Evolutionary conservation across 2,797 vertebrate genomes (phyloP).

Genomic region (Staurois parvus): DNA sequence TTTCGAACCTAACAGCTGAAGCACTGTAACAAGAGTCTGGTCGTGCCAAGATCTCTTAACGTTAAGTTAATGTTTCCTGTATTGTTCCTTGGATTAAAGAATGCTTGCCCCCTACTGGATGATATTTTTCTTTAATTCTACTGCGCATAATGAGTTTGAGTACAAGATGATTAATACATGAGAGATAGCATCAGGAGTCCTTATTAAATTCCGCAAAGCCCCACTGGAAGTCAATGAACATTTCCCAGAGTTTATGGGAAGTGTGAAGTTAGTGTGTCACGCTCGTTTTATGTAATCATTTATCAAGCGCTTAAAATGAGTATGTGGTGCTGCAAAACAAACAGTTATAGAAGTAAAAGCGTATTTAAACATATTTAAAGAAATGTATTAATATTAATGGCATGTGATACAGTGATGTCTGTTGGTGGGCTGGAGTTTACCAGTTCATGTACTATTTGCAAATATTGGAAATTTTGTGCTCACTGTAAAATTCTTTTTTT

Average conservation of each 20-base stretch:
- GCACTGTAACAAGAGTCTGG: neutral
- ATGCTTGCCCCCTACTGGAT: conserved; percentile 57
- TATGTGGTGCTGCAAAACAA: conserved; percentile 38
- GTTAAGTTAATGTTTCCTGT: neutral
- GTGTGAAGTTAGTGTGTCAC: conserved; percentile 53
- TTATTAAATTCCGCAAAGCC: conserved; percentile 60
- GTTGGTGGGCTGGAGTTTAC: neutral
- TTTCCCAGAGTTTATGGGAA: conserved; percentile 58
- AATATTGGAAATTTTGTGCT: neutral
- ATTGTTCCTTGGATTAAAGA: conserved; percentile 39
- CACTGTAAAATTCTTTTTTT: no score
- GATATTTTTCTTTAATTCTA: conserved; percentile 32
- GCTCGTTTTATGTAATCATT: conserved; percentile 53
- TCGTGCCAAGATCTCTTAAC: conserved; percentile 7
- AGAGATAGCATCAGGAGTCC: conserved; percentile 57
- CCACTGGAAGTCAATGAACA: conserved; percentile 60
- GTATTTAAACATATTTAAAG: conserved; percentile 57
- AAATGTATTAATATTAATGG: conserved; percentile 28
- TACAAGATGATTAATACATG: conserved; percentile 62
- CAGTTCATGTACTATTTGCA: neutral
- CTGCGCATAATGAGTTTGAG: conserved; percentile 52
- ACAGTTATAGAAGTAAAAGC: conserved; percentile 19
- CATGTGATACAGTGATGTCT: neutral
- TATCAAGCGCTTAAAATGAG: conserved; percentile 53
- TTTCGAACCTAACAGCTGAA: neutral